Conservation (phyloP, 2,113 vertebrate species). For the Athene cunicularia region DNA sequence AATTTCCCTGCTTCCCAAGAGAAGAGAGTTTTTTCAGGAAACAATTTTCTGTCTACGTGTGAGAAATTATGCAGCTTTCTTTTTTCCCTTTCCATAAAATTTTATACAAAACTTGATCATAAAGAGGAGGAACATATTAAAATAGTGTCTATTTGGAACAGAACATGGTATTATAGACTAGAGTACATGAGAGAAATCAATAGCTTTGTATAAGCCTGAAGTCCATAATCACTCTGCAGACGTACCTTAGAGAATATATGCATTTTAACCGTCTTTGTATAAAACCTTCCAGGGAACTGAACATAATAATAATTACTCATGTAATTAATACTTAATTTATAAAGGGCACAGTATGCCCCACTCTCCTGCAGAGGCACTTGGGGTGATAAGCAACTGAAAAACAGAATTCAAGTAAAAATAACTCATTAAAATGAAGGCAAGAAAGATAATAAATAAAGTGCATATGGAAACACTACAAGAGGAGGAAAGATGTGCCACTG, state of each 20-base stretch:
- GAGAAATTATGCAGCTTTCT: not conserved
- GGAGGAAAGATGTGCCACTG: not conserved
- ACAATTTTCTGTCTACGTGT: not conserved
- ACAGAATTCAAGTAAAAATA: conserved; percentile 25
- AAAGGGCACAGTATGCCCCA: conserved; percentile 39
- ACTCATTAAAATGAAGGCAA: conserved; percentile 8
- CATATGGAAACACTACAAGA: not conserved
- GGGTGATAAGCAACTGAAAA: conserved; percentile 40
- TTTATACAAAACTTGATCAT: not conserved
- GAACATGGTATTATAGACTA: not conserved
- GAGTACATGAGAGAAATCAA: conserved; percentile 54
- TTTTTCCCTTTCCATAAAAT: not conserved
- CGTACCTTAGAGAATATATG: conserved; percentile 46
- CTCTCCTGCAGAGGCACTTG: conserved; percentile 23
- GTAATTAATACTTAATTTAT: conserved; percentile 70
- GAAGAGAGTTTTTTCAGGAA: not conserved
- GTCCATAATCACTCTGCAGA: conserved; percentile 49
- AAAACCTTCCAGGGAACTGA: conserved; percentile 37
- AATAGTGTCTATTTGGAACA: not conserved
- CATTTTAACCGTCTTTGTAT: conserved; percentile 48
- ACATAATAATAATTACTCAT: conserved; percentile 63
- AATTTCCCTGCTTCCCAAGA: not conserved
- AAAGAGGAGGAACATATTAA: not conserved
- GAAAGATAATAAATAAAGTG: conserved; percentile 5
- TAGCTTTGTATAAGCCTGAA: conserved; percentile 45